Base-by-base conservation (phyloP, 2,888 invertebrate genomes). In the Chrysopilus asiliformis region DNA sequence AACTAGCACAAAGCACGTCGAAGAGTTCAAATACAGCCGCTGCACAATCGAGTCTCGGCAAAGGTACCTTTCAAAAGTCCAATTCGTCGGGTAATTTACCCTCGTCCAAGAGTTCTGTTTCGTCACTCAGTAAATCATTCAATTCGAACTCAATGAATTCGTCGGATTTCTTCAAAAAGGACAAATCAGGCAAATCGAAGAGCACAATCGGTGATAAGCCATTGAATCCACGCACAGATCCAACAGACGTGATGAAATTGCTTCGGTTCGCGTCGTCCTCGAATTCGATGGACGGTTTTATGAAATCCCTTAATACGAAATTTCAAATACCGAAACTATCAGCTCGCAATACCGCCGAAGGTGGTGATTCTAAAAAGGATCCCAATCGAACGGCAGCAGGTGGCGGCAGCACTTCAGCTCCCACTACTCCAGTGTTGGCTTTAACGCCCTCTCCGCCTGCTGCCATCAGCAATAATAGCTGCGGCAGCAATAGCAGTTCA, bases 281-380 rank as follows among this genome's bases (percentile, higher is more conserved):
- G 4, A 66, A 74, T 57, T 73, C 76, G 13, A 72, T 81, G 50
- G 83, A 83, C 51, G 79, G 82, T 8, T 66, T 82, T 37, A 81
- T 81, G 49, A 85, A 84, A 52, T 76, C 80, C 8, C 59, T 81
- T 22, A 79, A 86, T 49, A 77, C 76, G 38, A 86, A 83, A 53
- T 87, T 85, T 64, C 87, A 87, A 66, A 87, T 87, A 51, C 86
- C 86, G 1, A 87, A 86, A 61, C 57, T 86, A 40, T 79, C 79
- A 1, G 76, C 77, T 4, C 55, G 69, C 22, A 45, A 53, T 32
- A 43, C 34, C 15, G 38, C 34, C 13, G n/a, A n/a, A n/a, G n/a
- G n/a, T n/a, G n/a, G n/a, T n/a, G 42, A 42, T 22, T 29, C 39
- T 3, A 43, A 42, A 38, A 43, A 43, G 15, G 43, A 43, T 31